These are phyloP conservation scores for Melinaea marsaeus DNA, from an alignment of 2,888 invertebrate species.

Conservation along the genomic window DNA sequence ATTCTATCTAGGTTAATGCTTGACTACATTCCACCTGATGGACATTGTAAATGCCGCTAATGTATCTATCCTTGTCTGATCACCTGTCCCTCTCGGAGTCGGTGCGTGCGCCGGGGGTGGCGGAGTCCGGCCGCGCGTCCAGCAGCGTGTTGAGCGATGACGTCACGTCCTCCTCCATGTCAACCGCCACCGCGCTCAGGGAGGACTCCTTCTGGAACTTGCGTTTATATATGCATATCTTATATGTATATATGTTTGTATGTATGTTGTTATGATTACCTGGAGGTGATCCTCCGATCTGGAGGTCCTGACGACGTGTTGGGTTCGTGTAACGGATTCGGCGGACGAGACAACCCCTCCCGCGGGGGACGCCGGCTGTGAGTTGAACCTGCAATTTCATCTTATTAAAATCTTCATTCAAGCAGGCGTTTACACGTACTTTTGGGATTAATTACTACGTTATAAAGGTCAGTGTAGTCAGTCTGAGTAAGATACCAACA, in stretches of 20 bases:
- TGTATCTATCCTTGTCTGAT: neutral
- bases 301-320: slow-evolving; percentile 89
- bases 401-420: too few species aligned
- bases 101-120: slow-evolving; percentile 61
- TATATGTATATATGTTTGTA: neutral
- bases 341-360: slow-evolving; percentile 46
- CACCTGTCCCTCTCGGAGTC: slow-evolving; percentile 65
- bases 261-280: slow-evolving; percentile 48
- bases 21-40: too few species aligned
- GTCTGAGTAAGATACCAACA: too few species aligned
- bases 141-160: slow-evolving; percentile 94
- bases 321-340: slow-evolving; percentile 67
- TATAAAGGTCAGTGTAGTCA: too few species aligned
- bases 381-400: slow-evolving; percentile 57
- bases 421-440: too few species aligned
- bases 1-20: neutral
- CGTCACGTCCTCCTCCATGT: slow-evolving; percentile 95
- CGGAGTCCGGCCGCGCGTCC: slow-evolving; percentile 83
- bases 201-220: slow-evolving; percentile 84
- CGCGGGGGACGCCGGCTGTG: slow-evolving; percentile 71
- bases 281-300: slow-evolving; percentile 95
- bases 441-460: too few species aligned
- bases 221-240: slow-evolving; percentile 20
- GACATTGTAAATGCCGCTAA: neutral
- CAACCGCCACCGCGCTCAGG: slow-evolving; percentile 91